These are phyloP conservation scores for Lasius fuliginosus DNA, from an alignment of 2,888 invertebrate species.

Conservation along the genomic window DNA sequence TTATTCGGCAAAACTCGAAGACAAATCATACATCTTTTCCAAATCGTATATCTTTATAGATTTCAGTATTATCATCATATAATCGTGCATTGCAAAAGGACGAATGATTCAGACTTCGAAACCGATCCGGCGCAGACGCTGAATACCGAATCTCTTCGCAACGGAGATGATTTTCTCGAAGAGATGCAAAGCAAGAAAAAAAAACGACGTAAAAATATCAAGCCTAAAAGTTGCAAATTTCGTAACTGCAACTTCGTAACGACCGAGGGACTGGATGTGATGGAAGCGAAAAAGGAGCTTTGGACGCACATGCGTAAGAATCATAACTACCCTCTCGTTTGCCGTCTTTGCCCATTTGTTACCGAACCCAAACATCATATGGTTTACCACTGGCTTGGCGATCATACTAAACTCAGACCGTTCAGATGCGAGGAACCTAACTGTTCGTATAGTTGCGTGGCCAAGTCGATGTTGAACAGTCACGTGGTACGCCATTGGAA, in stretches of 20 bases:
- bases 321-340: constrained; percentile 92
- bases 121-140: neutral
- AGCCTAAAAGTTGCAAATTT: constrained; percentile 93
- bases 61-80: neutral
- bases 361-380: constrained; percentile 99
- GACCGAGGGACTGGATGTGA: constrained; percentile 84
- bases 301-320: constrained; percentile 97
- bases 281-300: constrained; percentile 94
- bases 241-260: constrained; percentile 95
- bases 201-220: constrained; percentile 77
- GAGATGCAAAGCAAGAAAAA: constrained; percentile 94
- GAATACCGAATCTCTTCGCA: neutral
- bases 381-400: constrained; percentile 96
- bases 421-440: constrained; percentile 94
- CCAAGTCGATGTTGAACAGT: constrained; percentile 99
- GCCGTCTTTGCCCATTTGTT: constrained; percentile 97
- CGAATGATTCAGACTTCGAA: neutral
- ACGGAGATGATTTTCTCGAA: neutral
- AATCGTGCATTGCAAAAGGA: constrained; percentile 2
- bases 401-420: constrained; percentile 98
- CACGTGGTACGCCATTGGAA: constrained; percentile 97
- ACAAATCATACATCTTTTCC: neutral
- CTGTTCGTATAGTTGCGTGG: constrained; percentile 96
- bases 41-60: neutral
- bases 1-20: too few species aligned